Conservation (phyloP, 2,888 invertebrate genomes). For the Mesopsocus fuscifrons region DNA sequence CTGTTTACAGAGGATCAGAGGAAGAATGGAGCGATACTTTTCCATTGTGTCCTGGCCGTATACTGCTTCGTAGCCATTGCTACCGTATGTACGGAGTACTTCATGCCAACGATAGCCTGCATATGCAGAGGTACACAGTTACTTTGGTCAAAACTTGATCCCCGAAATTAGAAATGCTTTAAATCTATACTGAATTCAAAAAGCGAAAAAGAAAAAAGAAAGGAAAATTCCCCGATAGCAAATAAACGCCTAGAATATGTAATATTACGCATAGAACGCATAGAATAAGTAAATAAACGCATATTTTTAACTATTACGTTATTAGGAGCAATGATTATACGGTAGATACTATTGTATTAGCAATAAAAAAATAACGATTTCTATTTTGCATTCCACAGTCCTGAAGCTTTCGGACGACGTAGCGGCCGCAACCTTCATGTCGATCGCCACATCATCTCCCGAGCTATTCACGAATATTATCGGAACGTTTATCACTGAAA, state of each 20-base stretch:
- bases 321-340: too few species aligned
- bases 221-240: too few species aligned
- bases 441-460: constrained; percentile 85
- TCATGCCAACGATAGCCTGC: constrained; percentile 72
- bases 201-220: too few species aligned
- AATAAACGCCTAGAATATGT: too few species aligned
- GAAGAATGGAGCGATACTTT: constrained; percentile 51
- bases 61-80: constrained; percentile 77
- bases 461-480: constrained; percentile 86
- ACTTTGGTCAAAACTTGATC: too few species aligned
- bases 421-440: constrained; percentile 94
- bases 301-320: too few species aligned
- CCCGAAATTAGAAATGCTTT: too few species aligned
- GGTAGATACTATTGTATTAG: background rate
- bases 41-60: constrained; percentile 55
- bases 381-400: constrained; percentile 17
- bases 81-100: constrained; percentile 79
- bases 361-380: background rate
- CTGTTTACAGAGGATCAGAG: constrained; percentile 43
- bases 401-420: constrained; percentile 45
- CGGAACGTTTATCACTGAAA: constrained; percentile 63
- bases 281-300: too few species aligned
- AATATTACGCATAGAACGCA: too few species aligned
- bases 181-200: too few species aligned
- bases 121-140: constrained; percentile 55